Evolutionary conservation across 2,888 invertebrate genomes (phyloP).

Genomic region (Acheta domesticus): DNA sequence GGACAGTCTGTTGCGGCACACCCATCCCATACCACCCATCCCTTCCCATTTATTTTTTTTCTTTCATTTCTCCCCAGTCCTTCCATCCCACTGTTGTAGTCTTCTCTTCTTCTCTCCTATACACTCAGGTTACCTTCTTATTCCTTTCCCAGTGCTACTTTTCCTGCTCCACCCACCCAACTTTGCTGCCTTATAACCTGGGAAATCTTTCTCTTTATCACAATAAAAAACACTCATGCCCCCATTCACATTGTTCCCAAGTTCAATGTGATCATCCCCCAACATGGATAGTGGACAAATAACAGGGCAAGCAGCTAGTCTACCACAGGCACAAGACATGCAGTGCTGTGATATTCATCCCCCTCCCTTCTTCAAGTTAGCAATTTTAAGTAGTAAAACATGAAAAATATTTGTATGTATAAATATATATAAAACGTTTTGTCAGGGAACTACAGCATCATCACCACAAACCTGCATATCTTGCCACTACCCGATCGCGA

Average conservation of each 20-base stretch:
- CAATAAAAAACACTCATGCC: constrained; percentile 11
- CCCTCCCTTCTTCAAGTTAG: constrained; percentile 22
- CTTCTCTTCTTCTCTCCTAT: constrained; percentile 7
- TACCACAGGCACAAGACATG: constrained; percentile 37
- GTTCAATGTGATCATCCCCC: constrained; percentile 4
- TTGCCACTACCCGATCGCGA: constrained; percentile 34
- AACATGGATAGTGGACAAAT: constrained; percentile 34
- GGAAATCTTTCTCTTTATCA: not conserved
- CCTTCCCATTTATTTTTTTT: constrained; percentile 11
- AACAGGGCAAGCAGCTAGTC: constrained; percentile 38
- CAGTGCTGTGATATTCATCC: constrained; percentile 36
- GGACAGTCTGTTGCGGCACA: constrained; percentile 36
- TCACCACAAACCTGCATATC: constrained; percentile 38
- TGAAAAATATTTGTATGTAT: constrained; percentile 4
- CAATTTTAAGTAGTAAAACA: constrained; percentile 18
- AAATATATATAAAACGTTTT: constrained; percentile 18
- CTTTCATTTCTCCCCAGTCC: constrained; percentile 19
- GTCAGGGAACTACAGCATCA: constrained; percentile 34
- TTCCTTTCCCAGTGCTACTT: constrained; percentile 1
- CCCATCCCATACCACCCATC: constrained; percentile 31
- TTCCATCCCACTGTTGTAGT: constrained; percentile 4
- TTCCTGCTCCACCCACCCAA: constrained; percentile 4
- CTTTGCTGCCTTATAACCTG: constrained; percentile 21
- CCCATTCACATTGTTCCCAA: not conserved
- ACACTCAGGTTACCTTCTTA: not conserved